A percentile compares a stretch with the other conserved stretches of the same genome.
phyloP scores from a whole-genome alignment of 2,888 invertebrate species.

The Cremastobaeus sp. region DNA sequence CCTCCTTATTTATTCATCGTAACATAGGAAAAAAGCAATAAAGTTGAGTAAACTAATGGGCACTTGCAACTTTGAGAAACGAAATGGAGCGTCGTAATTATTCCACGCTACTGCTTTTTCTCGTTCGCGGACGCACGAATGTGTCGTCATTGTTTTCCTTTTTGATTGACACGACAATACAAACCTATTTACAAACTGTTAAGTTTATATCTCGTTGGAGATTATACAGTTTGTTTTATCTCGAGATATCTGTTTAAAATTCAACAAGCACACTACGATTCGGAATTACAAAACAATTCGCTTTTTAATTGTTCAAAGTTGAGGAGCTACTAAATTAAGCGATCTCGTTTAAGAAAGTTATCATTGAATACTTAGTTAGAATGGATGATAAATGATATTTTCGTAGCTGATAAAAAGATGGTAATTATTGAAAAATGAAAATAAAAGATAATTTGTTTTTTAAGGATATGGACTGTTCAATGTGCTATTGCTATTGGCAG shows the following conservation, averaged over 20 bases:
- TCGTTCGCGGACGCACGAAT: neutral
- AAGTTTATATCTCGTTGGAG: neutral
- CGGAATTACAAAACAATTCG: too few species aligned
- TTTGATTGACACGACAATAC: slow-evolving; percentile 29
- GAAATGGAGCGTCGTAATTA: too few species aligned
- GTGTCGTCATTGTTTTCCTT: slow-evolving; percentile 15
- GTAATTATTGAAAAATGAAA: neutral
- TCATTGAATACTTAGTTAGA: too few species aligned
- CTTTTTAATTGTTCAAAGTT: too few species aligned
- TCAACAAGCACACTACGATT: too few species aligned
- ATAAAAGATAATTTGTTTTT: slow-evolving; percentile 7
- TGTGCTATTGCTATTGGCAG: slow-evolving; percentile 81
- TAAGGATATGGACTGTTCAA: slow-evolving; percentile 85
- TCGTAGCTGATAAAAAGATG: slow-evolving; percentile 6
- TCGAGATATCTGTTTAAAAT: too few species aligned
- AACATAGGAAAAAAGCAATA: slow-evolving; percentile 5
- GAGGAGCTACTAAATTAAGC: too few species aligned
- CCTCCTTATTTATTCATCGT: slow-evolving; percentile 8
- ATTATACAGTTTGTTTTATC: too few species aligned
- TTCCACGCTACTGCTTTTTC: slow-evolving; percentile 2
- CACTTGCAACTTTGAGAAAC: neutral
- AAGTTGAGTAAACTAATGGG: slow-evolving; percentile 1
- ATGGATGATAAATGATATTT: too few species aligned
- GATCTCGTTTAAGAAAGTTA: too few species aligned
- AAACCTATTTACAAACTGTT: slow-evolving; percentile 5